Base-by-base conservation (phyloP, 23 tunicate species). In the Trididemnum clinides region DNA sequence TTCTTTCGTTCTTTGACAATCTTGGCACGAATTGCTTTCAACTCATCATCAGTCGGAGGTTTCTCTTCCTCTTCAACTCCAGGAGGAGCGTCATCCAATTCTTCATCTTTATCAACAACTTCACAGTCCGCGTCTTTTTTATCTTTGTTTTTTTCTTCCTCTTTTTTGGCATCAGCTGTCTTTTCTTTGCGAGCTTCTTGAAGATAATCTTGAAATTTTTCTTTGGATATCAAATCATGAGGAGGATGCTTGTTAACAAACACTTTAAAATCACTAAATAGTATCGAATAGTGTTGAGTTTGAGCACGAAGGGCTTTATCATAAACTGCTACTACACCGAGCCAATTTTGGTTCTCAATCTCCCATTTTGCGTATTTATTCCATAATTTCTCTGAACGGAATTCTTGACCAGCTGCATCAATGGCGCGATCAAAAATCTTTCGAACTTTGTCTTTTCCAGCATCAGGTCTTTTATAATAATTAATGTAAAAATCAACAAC, bases 321-420 rank as follows among this genome's bases (percentile, higher is more conserved):
- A 50, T 84, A 93, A 23, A 88, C 70, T 4, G 69, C 78, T 64
- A 93, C 62, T 3, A 88, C 92, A 39, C 51, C 88, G 28, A 30
- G 26, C 92, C 92, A 93, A 3, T 84, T 62, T 84, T 93, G 88
- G 73, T 88, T 88, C 2, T 77, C 86, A 34, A 76, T 77, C 35
- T 87, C 89, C 92, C 92, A 93, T 33, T 88, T 79, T 2, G 88
- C 72, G 80, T 84, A 93, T 65, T 93, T 93, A 33, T 93, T 93
- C 98, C 98, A 93, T n/a, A 93, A 73, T 54, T 93, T 93, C 57
- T 93, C 98, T 0, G 98, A 93, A 15, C 92, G 78, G 64, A 93
- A 93, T 62, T 93, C 98, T 23, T 71, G 86, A 3, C 98, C 98
- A 37, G 98, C 89, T 2, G 90, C 77, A 34, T 66, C 72, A n/a